phyloP scores from a whole-genome alignment of 2,113 vertebrate genomes.

The Tricholaema leucomelas region DNA sequence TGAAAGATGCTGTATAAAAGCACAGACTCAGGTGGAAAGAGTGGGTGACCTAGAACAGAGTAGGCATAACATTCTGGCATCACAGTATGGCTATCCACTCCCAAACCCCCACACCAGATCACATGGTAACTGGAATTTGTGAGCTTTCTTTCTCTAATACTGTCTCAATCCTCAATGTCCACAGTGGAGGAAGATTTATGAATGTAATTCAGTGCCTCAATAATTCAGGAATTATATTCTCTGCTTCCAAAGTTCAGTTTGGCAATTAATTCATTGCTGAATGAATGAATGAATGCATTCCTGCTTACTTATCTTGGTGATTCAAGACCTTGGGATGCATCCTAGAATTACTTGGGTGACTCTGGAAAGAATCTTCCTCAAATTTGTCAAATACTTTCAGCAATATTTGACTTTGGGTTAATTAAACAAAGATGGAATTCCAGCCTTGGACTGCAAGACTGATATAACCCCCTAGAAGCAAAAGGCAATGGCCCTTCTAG shows the following conservation, averaged over 20 bases:
- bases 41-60: background rate
- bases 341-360: slow-evolving; percentile 26
- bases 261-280: background rate
- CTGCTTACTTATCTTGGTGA: background rate
- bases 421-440: background rate
- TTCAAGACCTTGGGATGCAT: slow-evolving; percentile 26
- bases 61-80: background rate
- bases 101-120: background rate
- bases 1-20: background rate
- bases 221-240: slow-evolving; percentile 7
- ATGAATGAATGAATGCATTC: background rate
- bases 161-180: background rate
- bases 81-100: background rate
- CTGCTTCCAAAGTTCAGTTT: slow-evolving; percentile 6
- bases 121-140: background rate
- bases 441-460: background rate
- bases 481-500: background rate
- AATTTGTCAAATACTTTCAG: slow-evolving; percentile 20
- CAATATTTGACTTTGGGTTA: background rate
- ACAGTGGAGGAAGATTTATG: background rate
- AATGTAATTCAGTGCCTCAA: background rate
- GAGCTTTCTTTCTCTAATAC: background rate
- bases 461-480: background rate
- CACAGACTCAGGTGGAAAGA: background rate
- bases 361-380: background rate